Evolutionary conservation across 2,797 vertebrate genomes (phyloP).

Genomic region (Nyctalus aviator): DNA sequence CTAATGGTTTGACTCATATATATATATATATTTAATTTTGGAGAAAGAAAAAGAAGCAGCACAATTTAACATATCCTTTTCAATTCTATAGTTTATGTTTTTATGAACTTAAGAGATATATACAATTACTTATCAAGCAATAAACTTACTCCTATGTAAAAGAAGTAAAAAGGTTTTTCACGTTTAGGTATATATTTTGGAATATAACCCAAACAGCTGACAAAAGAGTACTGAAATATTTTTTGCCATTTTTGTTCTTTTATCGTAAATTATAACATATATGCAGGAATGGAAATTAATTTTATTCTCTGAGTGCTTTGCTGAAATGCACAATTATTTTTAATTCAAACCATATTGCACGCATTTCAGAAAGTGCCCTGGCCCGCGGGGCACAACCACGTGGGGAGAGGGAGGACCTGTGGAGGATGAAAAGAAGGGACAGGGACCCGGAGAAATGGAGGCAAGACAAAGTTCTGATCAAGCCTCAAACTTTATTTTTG

Average conservation of each 20-base stretch:
- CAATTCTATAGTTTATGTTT: background rate
- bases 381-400: too few relatives aligned
- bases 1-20: background rate
- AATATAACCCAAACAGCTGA: background rate
- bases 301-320: slow-evolving; percentile 34
- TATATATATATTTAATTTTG: background rate
- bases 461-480: too few relatives aligned
- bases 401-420: too few relatives aligned
- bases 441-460: too few relatives aligned
- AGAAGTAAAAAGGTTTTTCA: background rate
- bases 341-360: background rate
- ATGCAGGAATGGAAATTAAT: slow-evolving; percentile 6
- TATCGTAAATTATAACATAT: background rate
- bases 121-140: background rate
- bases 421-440: too few relatives aligned
- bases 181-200: background rate
- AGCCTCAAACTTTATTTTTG: too few relatives aligned
- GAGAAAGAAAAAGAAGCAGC: background rate
- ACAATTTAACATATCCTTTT: background rate
- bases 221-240: background rate
- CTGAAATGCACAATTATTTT: slow-evolving; percentile 31
- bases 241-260: slow-evolving; percentile 35
- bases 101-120: background rate
- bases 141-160: background rate
- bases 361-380: background rate